Percentiles rank a stretch among this genome's conserved stretches.
phyloP scores from a whole-genome alignment of 2,888 invertebrate species.

The Drosophila borealis region DNA sequence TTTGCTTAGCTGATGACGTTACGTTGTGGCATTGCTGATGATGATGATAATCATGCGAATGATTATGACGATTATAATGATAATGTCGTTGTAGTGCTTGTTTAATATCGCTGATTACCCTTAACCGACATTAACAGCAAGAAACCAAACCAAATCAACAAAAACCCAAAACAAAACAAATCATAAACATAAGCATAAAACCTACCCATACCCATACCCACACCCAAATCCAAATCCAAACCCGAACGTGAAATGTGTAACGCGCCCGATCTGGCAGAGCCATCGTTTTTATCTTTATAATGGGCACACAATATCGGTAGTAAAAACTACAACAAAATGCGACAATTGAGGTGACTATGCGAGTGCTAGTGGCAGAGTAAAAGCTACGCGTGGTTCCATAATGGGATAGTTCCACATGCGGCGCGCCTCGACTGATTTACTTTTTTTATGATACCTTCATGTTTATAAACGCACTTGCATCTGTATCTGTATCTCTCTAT shows the following conservation, averaged over 20 bases:
- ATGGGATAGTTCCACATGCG: constrained; percentile 32
- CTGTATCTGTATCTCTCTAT: constrained; percentile 6
- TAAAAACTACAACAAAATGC: constrained; percentile 56
- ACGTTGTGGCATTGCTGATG: constrained; percentile 46
- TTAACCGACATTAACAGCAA: constrained; percentile 59
- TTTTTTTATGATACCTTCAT: constrained; percentile 51
- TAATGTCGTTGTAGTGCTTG: constrained; percentile 52
- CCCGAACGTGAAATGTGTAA: constrained; percentile 37
- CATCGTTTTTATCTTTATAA: constrained; percentile 77
- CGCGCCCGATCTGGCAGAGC: constrained; percentile 46
- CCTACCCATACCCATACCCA: constrained; percentile 19
- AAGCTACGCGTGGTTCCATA: constrained; percentile 32
- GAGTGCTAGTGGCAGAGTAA: constrained; percentile 19
- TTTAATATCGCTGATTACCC: constrained; percentile 77
- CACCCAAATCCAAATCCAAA: constrained; percentile 18
- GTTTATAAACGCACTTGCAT: constrained; percentile 36
- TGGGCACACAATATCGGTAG: constrained; percentile 78
- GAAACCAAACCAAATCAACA: constrained; percentile 43
- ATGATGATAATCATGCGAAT: constrained; percentile 25
- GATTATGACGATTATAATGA: constrained; percentile 33
- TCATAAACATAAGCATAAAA: constrained; percentile 26
- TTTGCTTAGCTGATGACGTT: constrained; percentile 68
- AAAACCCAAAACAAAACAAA: constrained; percentile 46
- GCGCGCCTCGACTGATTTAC: constrained; percentile 44
- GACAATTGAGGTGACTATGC: constrained; percentile 78